Conservation (phyloP, 2,797 vertebrate species). For the Arctocebus calabarensis region DNA sequence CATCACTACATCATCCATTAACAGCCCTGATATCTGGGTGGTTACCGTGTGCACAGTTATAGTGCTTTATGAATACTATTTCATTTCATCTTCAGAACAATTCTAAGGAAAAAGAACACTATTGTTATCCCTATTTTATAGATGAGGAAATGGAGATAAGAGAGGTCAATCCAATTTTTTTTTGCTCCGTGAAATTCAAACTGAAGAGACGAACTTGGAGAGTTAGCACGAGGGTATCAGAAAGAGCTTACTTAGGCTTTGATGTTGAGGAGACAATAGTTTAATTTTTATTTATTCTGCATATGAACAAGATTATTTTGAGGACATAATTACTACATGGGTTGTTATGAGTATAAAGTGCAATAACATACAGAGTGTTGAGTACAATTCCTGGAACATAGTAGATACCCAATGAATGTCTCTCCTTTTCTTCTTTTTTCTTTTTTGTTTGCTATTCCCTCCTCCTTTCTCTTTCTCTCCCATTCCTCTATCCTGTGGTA, state of each 20-base stretch:
- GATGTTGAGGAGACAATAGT: background rate
- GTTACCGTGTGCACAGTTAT: background rate
- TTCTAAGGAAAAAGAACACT: background rate
- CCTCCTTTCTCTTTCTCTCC: background rate
- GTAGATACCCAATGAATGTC: background rate
- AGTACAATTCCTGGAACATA: background rate
- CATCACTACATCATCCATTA: background rate
- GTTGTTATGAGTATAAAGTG: background rate
- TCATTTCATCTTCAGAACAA: background rate
- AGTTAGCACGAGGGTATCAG: background rate
- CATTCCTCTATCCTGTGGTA: background rate
- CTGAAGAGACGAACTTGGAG: background rate
- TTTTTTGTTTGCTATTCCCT: background rate
- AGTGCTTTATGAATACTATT: background rate
- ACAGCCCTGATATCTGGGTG: background rate
- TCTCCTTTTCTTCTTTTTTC: background rate
- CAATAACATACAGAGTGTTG: background rate
- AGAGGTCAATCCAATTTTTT: background rate
- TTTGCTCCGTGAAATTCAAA: background rate
- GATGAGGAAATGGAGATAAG: background rate
- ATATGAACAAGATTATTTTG: background rate
- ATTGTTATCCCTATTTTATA: background rate
- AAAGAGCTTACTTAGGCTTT: background rate
- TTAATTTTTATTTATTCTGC: slow-evolving; percentile 9
- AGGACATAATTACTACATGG: background rate